Conservation (phyloP, 2,113 vertebrate genomes). For the Grammomys dolichurus region DNA sequence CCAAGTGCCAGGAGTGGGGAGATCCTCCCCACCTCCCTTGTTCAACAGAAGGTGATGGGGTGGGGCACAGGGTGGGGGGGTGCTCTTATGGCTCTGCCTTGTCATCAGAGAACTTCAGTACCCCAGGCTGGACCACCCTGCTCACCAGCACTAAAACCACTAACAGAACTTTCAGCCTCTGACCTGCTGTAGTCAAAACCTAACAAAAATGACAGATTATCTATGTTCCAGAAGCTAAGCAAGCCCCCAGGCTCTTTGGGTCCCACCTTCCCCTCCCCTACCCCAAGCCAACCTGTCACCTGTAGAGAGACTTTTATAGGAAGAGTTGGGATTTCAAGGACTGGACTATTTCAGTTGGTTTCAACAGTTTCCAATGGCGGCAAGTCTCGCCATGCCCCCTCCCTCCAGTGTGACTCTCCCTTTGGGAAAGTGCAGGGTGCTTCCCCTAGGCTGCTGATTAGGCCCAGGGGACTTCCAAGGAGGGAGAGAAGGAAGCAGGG, state of each 20-base stretch:
- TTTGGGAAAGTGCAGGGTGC: constrained; percentile 14
- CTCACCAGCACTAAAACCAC: constrained; percentile 81
- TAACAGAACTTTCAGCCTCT: constrained; percentile 74
- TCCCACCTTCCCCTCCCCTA: not conserved
- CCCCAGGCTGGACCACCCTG: not conserved
- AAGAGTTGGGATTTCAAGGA: not conserved
- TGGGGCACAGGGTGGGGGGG: not conserved
- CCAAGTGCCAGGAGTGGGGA: not conserved
- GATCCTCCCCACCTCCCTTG: not conserved
- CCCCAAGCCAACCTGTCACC: not conserved
- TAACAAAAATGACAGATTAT: constrained; percentile 46
- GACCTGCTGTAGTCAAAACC: constrained; percentile 7
- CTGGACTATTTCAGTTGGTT: not conserved
- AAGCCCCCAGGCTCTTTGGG: not conserved
- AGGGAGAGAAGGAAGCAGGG: constrained; percentile 40
- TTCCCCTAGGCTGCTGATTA: not conserved
- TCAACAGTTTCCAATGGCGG: not conserved
- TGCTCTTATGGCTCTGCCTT: constrained; percentile 20
- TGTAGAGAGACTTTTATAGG: not conserved
- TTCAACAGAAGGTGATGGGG: constrained; percentile 60
- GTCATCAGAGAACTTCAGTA: not conserved
- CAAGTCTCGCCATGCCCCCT: not conserved
- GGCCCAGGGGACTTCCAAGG: not conserved
- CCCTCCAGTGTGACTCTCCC: not conserved
- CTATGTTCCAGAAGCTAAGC: not conserved